Evolutionary conservation across 2,888 invertebrate genomes (phyloP).

Genomic region (Ormyrus rosae): DNA sequence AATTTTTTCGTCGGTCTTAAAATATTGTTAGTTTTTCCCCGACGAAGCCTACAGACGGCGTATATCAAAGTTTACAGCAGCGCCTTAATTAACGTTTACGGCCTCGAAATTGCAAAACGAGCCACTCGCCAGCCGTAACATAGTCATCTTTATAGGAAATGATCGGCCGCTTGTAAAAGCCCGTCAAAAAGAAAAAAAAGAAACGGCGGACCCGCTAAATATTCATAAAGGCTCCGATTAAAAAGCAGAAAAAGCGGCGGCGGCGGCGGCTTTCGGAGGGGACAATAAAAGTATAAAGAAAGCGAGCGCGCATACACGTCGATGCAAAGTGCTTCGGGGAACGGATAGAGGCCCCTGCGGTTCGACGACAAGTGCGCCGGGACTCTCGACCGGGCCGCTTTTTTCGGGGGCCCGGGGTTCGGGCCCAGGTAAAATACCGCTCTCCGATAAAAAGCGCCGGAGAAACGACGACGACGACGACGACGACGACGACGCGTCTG

Average conservation of each 20-base stretch:
- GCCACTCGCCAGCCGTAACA: not conserved
- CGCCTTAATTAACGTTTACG: no score
- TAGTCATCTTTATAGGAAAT: constrained; percentile 20
- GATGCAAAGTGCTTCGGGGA: constrained; percentile 64
- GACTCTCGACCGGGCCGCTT: not conserved
- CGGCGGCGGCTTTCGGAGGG: constrained; percentile 34
- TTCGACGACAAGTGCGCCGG: constrained; percentile 43
- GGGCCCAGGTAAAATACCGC: no score
- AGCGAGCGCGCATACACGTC: constrained; percentile 55
- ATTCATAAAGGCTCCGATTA: constrained; percentile 52
- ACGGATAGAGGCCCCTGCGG: constrained; percentile 52
- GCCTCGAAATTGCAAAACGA: no score
- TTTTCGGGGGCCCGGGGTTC: no score
- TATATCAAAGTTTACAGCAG: no score
- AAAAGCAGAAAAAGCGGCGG: constrained; percentile 29
- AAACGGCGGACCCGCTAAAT: constrained; percentile 23
- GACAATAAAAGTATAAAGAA: constrained; percentile 35
- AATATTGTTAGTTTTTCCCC: no score
- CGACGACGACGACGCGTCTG: no score
- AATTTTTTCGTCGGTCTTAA: no score
- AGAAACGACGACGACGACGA: no score
- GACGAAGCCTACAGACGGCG: no score
- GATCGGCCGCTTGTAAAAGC: not conserved
- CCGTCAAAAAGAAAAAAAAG: not conserved
- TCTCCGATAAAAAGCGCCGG: no score